Percentiles rank a stretch among this genome's conserved stretches.
phyloP scores from a whole-genome alignment of 2,888 invertebrate species.

The Drosophila mimica region DNA sequence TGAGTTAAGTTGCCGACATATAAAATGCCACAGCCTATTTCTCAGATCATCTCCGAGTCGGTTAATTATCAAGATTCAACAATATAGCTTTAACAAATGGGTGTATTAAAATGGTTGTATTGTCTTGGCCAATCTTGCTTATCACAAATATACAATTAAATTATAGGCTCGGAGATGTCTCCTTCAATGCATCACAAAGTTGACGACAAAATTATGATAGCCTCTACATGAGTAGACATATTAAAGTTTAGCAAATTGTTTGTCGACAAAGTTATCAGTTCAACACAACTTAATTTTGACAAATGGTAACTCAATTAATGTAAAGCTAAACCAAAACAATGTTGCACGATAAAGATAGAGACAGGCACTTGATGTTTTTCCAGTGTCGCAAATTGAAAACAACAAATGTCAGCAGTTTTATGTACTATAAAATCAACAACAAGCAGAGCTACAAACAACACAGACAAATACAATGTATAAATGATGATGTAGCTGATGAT shows the following conservation, averaged over 20 bases:
- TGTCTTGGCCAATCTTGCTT: not conserved
- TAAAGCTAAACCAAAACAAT: constrained; percentile 13
- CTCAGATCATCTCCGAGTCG: too few relatives aligned
- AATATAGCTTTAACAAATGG: not conserved
- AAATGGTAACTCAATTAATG: constrained; percentile 70
- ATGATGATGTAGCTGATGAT: constrained; percentile 78
- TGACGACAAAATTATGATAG: not conserved
- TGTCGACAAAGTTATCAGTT: constrained; percentile 56
- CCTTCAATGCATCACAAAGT: not conserved
- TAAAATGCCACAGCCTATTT: too few relatives aligned
- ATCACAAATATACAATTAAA: not conserved
- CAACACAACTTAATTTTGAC: constrained; percentile 60
- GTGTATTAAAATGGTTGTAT: not conserved
- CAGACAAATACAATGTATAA: constrained; percentile 77
- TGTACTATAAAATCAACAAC: constrained; percentile 53
- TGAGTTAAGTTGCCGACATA: too few relatives aligned
- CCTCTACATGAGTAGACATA: not conserved
- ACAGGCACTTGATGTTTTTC: constrained; percentile 23
- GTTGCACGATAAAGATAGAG: not conserved
- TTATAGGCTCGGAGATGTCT: not conserved
- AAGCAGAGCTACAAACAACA: constrained; percentile 30
- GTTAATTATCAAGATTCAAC: not conserved
- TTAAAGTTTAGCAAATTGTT: constrained; percentile 10
- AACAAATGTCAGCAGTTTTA: constrained; percentile 78
- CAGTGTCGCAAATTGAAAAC: constrained; percentile 67